Evolutionary conservation across 2,888 invertebrate species (phyloP).

Genomic region (Lasioglossum villosulum): DNA sequence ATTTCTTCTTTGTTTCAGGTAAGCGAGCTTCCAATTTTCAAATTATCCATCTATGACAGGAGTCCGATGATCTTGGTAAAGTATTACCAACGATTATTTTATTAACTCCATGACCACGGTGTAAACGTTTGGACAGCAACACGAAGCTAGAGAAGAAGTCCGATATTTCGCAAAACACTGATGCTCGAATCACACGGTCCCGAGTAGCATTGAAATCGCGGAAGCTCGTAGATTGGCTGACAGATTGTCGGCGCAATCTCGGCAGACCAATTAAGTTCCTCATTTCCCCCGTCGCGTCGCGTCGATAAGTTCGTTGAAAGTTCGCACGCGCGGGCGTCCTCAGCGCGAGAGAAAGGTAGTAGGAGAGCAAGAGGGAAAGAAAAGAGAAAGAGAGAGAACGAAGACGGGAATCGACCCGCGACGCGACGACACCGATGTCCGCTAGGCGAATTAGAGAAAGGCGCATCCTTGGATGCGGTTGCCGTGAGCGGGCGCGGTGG

Average conservation of each 20-base stretch:
- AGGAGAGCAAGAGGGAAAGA: background rate
- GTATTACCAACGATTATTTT: background rate
- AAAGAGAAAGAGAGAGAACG: background rate
- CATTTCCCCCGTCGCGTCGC: background rate
- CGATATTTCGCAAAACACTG: background rate
- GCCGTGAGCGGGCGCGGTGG: slow-evolving; percentile 65
- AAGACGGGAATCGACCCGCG: background rate
- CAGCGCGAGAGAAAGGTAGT: slow-evolving; percentile 12
- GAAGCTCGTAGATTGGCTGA: slow-evolving; percentile 9
- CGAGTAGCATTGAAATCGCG: background rate
- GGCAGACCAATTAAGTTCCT: slow-evolving; percentile 2
- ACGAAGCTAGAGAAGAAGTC: background rate
- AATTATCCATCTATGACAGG: background rate
- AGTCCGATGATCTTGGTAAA: background rate
- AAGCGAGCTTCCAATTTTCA: slow-evolving; percentile 38
- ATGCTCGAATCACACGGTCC: background rate
- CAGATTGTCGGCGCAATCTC: slow-evolving; percentile 9
- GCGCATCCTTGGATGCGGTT: slow-evolving; percentile 80
- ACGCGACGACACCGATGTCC: slow-evolving; percentile 56
- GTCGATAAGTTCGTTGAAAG: slow-evolving; percentile 23
- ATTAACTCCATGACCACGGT: background rate
- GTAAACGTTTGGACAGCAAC: background rate
- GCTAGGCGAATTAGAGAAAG: slow-evolving; percentile 71
- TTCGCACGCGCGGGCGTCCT: slow-evolving; percentile 1
- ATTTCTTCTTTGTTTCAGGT: slow-evolving; percentile 59